Percentiles rank a stretch among this genome's conserved stretches.
phyloP scores from a whole-genome alignment of 2,113 vertebrate species.

The Orthonyx spaldingii region DNA sequence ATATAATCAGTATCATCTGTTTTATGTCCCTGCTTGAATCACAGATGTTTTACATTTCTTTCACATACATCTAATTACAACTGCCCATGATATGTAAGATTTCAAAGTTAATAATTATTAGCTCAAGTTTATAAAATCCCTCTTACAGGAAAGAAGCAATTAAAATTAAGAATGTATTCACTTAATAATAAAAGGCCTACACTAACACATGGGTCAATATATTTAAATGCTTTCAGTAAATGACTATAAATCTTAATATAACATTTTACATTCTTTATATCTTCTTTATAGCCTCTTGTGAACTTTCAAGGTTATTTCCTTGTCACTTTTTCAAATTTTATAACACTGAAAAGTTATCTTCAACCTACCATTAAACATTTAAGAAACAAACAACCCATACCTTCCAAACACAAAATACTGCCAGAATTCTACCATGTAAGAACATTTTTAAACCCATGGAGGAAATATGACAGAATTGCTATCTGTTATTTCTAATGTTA shows the following conservation, averaged over 20 bases:
- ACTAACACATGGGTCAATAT: not conserved
- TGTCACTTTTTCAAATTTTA: not conserved
- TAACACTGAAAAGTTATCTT: not conserved
- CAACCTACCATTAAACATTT: not conserved
- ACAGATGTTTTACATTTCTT: not conserved
- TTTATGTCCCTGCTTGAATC: not conserved
- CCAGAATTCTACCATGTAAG: not conserved
- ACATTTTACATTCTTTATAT: not conserved
- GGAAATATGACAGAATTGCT: not conserved
- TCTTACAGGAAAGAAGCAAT: constrained; percentile 25
- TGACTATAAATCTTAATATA: not conserved
- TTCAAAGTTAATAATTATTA: constrained; percentile 40
- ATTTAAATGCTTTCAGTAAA: constrained; percentile 36
- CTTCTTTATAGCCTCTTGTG: not conserved
- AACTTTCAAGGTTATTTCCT: not conserved
- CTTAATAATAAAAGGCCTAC: constrained; percentile 12
- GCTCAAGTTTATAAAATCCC: constrained; percentile 24
- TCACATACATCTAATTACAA: not conserved
- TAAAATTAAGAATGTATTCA: constrained; percentile 20
- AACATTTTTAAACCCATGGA: not conserved
- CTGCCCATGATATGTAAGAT: not conserved
- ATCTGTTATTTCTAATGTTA: not conserved
- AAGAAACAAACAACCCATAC: not conserved
- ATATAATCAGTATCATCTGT: not conserved
- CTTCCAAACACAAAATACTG: not conserved